These are phyloP conservation scores for Streptopelia turtur DNA, from an alignment of 2,797 vertebrate genomes.

Conservation along the genomic window DNA sequence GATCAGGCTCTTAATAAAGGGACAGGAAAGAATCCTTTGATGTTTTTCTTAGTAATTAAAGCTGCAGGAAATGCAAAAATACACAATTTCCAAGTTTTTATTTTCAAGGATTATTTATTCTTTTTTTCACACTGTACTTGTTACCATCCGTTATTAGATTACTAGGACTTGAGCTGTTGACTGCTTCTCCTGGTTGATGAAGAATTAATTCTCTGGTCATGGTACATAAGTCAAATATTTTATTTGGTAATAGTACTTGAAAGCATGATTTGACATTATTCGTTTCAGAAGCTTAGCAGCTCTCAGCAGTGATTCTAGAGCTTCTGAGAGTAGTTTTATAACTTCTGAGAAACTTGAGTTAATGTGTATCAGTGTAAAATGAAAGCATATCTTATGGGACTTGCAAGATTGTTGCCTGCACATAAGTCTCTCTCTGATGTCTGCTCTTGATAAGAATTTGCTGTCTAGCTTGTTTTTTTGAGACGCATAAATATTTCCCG, in stretches of 20 bases:
- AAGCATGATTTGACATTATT: background rate
- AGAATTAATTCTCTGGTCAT: background rate
- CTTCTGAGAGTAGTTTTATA: background rate
- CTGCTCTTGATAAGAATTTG: background rate
- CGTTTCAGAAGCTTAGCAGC: background rate
- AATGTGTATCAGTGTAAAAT: background rate
- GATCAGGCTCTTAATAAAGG: constrained; percentile 2
- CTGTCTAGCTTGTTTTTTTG: background rate
- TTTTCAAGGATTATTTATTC: background rate
- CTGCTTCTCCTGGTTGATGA: background rate
- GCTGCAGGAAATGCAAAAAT: background rate
- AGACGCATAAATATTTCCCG: background rate
- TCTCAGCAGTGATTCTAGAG: background rate
- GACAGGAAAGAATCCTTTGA: background rate
- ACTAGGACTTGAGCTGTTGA: background rate
- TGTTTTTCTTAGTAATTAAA: background rate
- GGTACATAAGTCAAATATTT: background rate
- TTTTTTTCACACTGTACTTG: background rate
- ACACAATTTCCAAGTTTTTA: background rate
- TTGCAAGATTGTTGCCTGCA: background rate
- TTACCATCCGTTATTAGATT: background rate
- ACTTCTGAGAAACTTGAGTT: constrained; percentile 13
- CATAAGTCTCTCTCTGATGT: background rate
- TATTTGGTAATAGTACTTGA: background rate
- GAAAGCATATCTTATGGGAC: background rate